Evolutionary conservation across 2,113 vertebrate genomes (phyloP), one percentile per base, ranked within the genome.

Genomic region (Poecilia latipinna): DNA sequence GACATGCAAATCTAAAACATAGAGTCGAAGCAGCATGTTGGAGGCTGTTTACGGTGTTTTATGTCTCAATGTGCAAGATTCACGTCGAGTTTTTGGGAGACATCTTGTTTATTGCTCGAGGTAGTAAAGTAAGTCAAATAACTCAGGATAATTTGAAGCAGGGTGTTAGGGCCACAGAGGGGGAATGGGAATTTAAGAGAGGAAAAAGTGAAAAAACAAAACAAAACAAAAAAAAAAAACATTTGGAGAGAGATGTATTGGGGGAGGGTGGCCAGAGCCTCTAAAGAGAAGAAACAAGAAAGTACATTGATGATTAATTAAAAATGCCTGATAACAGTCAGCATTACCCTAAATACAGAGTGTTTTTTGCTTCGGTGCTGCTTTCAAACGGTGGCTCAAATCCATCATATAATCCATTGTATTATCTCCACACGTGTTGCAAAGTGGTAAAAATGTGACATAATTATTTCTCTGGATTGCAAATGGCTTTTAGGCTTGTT

Each of bases 91-190:
- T 88, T 87, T 84, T 72, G 78, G 57, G 69, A 88, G 79, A 86
- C 82, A 82, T 92, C 80, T 83, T 68, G 60, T 93, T 93, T 92
- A 89, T 93, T 92, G 85, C 77, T 74, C 66, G 71, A 84, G 66
- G 86, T 89, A 90, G 88, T 82, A 76, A 86, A 79, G 77, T 22
- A 12, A 82, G 88, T 89, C 88, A 90, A 91, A 82, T 74, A 84
- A 87, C 79, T 90, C 84, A 86, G 74, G 77, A 88, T 84, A 84
- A 61, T 85, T 72, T 78, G 79, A 75, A 72, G 79, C 82, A 82
- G 66, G 61, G 77, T 35, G 74, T 61, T 54, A 64, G 39, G 0
- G 22, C 22, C 48, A 51, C 29, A 57, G 60, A 26, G n/a, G 12
- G 48, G 31, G 62, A 11, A 85, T 77, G 1, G 61, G 61, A 88